Evolutionary conservation across 2,113 vertebrate species (phyloP), one percentile per base, ranked within the genome.

Genomic region (Heterocephalus glaber): DNA sequence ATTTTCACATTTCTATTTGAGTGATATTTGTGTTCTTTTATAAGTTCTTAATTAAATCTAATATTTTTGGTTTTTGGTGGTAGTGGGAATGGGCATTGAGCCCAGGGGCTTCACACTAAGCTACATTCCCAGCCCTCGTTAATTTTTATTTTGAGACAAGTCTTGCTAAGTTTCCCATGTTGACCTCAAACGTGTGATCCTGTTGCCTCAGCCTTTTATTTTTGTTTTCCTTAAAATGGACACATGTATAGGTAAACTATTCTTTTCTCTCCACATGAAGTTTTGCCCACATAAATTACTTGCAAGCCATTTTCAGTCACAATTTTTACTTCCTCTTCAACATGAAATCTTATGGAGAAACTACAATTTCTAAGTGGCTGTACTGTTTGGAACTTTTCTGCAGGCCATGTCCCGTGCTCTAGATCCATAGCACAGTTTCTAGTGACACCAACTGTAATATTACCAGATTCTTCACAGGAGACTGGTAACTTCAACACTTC

Each of bases 1-100:
- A 86, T 74, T 81, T 96, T 86, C 61, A 86, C 17, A 10, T 28
- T 92, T 26, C 33, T 81, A 24, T 66, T 89, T 95, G 54, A 52
- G 11, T 74, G 49, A 58, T 16, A 19, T 74, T 80, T 66, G 19
- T 58, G 12, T 56, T 83, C 14, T 65, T 86, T 60, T 70, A 24
- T 79, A 61, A 70, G 7, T 89, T 85, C 20, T 68, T 87, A 49
- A 19, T 35, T 77, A 33, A 14, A 77, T 33, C 44, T 30, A 49
- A 30, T 52, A 2, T 33, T 72, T 33, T 68, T 33, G 44, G 8
- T 77, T 52, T 19, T 49, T 79, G 14, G 28, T 77, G 38, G 41
- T 13, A 2, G 30, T 79, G 8, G 76, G 33, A 79, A 17, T 52
- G 47, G 22, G 6, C 9, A 33, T 30, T 52, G 30, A 79, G 16